Evolutionary conservation across 2,113 vertebrate genomes (phyloP).

Genomic region (Barnardius zonarius): DNA sequence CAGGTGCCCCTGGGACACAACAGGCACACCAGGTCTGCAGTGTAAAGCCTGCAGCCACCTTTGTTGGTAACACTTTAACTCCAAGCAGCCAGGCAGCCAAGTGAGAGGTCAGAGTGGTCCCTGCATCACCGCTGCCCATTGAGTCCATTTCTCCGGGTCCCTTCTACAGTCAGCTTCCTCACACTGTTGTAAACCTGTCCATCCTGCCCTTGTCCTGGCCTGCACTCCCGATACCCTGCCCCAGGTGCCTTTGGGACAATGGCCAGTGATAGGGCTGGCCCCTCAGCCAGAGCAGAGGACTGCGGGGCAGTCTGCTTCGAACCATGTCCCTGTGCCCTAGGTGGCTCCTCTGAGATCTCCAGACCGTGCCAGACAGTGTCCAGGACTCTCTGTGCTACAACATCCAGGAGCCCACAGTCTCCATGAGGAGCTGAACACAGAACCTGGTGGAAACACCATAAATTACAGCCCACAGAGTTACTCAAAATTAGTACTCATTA

Average conservation of each 20-base stretch:
- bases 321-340: not conserved
- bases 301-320: not conserved
- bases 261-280: not conserved
- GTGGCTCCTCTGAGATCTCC: not conserved
- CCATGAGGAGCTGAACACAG: not conserved
- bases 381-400: not conserved
- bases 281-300: not conserved
- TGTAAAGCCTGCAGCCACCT: not conserved
- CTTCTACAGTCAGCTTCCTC: not conserved
- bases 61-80: constrained; percentile 35
- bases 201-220: not conserved
- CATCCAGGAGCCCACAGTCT: not conserved
- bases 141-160: not conserved
- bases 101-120: not conserved
- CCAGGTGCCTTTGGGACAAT: fast-evolving
- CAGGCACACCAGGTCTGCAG: not conserved
- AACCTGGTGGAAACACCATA: not conserved
- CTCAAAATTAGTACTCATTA: not conserved
- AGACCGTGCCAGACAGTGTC: not conserved
- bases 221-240: not conserved
- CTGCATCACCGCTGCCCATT: not conserved
- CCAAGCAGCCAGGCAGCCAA: not conserved
- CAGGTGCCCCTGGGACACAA: not conserved
- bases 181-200: not conserved
- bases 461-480: not conserved